Base-by-base conservation (phyloP, 2,797 vertebrate species). In the Typhlichthys subterraneus region DNA sequence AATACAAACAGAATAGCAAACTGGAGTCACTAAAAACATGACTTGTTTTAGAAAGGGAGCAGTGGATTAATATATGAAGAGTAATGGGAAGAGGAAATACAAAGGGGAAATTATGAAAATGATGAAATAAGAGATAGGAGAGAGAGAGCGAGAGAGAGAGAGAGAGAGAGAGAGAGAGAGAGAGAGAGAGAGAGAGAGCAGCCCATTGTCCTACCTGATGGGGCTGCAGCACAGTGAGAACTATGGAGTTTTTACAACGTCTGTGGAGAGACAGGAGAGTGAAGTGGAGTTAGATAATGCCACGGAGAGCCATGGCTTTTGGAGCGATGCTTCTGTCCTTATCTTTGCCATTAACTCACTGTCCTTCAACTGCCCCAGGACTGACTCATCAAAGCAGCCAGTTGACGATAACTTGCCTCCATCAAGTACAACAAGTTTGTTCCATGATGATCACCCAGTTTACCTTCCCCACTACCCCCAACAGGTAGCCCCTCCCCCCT, bases 221-320 rank as follows among this genome's bases (percentile, higher is more conserved):
- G 75, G 95, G 94, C 88, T 98, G 96, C 82, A 97, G 93, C 89
- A 98, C 96, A 63, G 94, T 97, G 90, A 98, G 94, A 91, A 96
- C 86, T 86, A 98, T 93, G 77, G 93, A 95, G 81, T 98, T 94
- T 90, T 96, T 94, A 89, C 96, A 94, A 80, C 85, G 94, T 93
- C 97, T 98, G 79, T 68, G 90, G 83, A 87, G 80, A 92, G 76
- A 92, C 78, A 89, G 77, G 52, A 67, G 69, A 87, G 72, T 79
- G 67, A 69, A 89, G 72, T 70, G 75, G 79, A 38, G 79, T 83
- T 86, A 91, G 79, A 83, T 91, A 87, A 88, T 59, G 70, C 78
- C 19, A 45, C n/a, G 55, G 78, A 77, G 67, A 53, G 53, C 59
- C 59, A 49, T 12, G 65, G 73, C 63, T 63, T 81, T 87, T 79